Evolutionary conservation across 64 coral and sea anemone species (phyloP).

Genomic region (Trachythela sp.): DNA sequence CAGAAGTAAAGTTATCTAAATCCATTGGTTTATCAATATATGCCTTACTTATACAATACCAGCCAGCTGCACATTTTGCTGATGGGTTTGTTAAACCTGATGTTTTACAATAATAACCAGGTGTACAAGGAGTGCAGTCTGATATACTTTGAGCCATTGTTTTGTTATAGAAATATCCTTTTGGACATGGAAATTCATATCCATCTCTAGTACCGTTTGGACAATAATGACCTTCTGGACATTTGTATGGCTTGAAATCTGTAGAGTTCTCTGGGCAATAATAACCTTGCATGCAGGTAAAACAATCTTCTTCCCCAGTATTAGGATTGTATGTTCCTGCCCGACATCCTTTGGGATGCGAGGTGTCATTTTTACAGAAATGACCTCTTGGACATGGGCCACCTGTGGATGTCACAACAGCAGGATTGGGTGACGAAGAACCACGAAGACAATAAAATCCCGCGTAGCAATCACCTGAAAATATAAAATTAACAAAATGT

Average conservation of each 20-base stretch:
- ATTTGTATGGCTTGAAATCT: conserved; percentile 51
- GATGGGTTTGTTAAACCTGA: conserved; percentile 73
- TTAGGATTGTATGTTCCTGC: conserved; percentile 92
- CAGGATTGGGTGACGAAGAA: conserved; percentile 74
- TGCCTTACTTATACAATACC: conserved; percentile 78
- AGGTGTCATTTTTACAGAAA: conserved; percentile 79
- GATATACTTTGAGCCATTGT: conserved; percentile 51
- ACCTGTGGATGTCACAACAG: conserved; percentile 52
- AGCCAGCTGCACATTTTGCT: conserved; percentile 69
- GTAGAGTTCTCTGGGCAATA: conserved; percentile 80
- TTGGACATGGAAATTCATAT: conserved; percentile 77
- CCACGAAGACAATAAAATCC: conserved; percentile 84
- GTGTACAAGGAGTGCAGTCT: conserved; percentile 75
- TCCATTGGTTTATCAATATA: conserved; percentile 69
- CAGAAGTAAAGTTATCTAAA: conserved; percentile 92
- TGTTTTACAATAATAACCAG: conserved; percentile 73
- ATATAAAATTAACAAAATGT: not conserved
- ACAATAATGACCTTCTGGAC: conserved; percentile 87
- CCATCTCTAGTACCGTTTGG: conserved; percentile 75
- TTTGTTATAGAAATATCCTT: conserved; percentile 82
- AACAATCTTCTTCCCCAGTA: conserved; percentile 79
- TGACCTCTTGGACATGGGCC: conserved; percentile 82
- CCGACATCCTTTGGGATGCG: conserved; percentile 66
- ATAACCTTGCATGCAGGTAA: conserved; percentile 71
- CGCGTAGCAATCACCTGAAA: conserved; percentile 64